Base-by-base conservation (phyloP, 1,140 invertebrate species). In the Cotesia chilonis region DNA sequence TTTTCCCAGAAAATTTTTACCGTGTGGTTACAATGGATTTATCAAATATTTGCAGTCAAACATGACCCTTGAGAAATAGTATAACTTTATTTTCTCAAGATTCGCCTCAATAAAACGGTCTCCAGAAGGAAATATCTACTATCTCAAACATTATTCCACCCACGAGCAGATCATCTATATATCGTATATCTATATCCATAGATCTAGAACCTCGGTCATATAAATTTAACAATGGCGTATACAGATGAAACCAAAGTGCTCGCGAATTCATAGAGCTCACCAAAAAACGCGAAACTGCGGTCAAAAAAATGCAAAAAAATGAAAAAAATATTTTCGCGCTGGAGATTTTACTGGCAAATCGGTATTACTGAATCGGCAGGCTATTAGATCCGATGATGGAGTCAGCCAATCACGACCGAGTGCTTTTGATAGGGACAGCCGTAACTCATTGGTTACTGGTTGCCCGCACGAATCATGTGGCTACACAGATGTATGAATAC, bases 41-140 rank as follows among this genome's bases (percentile, higher is more conserved):
- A 38, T 68, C 66, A 68, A 73, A 73, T 73, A 73, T 73, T 73
- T 73, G 72, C 59, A 68, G 72, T 68, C 72, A 64, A 73, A 47
- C 61, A 37, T n/a, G 9, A 63, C 60, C 60, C 9, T n/a, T 41
- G 37, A 28, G 28, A 63, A 41, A 12, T 63, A 37, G 38, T 47
- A 6, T 47, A 47, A 47, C 41, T 47, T 47, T 47, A 47, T 47
- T 47, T 47, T 47, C 41, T 10, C 10, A 47, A 6, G 41, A 47
- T 47, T 10, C 10, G 41, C 6, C 41, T 10, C 41, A 47, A 10
- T 9, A 47, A 28, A 28, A 28, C 28, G 28, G 6, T 47, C 41
- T 4, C 2, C 41, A 9, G 41, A 47, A 47, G 41, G 10, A 47
- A 47, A 47, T 47, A 7, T 28, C 28, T 47, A 47, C 5, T 38